Percentiles rank a stretch among this genome's conserved stretches.
phyloP scores from a whole-genome alignment of 2,888 invertebrate species.

The Eilema caniola region DNA sequence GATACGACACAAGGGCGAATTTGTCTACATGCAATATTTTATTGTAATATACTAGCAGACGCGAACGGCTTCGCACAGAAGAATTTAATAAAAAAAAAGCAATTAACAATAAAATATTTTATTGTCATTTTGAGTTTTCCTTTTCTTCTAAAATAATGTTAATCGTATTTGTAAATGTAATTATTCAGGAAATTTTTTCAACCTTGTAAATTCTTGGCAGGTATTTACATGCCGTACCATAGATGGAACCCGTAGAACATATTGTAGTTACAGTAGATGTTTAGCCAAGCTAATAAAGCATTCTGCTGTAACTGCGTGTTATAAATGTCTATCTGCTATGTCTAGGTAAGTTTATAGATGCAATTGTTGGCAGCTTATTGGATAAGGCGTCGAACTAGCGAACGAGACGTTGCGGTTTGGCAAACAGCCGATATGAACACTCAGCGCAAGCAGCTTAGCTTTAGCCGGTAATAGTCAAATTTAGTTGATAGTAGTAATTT shows the following conservation, averaged over 20 bases:
- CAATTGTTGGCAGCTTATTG: background rate
- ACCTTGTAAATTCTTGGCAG: no score
- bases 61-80: background rate
- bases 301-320: no score
- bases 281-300: no score
- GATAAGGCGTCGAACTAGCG: slow-evolving; percentile 1
- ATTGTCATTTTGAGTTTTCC: no score
- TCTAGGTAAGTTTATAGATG: background rate
- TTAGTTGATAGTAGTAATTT: background rate
- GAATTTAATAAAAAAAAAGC: background rate
- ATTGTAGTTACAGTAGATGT: no score
- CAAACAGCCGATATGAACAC: slow-evolving; percentile 2
- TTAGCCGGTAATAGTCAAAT: background rate
- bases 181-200: no score
- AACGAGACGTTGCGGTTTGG: slow-evolving; percentile 1
- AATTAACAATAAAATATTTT: no score
- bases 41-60: background rate
- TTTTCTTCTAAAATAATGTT: no score
- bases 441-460: slow-evolving; percentile 1
- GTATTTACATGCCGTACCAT: no score
- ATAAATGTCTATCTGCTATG: no score
- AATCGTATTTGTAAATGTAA: no score
- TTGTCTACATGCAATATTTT: background rate
- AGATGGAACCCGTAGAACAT: no score
- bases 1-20: background rate